Evolutionary conservation across 2,888 invertebrate species (phyloP), one percentile per base, ranked within the genome.

Genomic region (Cacoxenus indagator): DNA sequence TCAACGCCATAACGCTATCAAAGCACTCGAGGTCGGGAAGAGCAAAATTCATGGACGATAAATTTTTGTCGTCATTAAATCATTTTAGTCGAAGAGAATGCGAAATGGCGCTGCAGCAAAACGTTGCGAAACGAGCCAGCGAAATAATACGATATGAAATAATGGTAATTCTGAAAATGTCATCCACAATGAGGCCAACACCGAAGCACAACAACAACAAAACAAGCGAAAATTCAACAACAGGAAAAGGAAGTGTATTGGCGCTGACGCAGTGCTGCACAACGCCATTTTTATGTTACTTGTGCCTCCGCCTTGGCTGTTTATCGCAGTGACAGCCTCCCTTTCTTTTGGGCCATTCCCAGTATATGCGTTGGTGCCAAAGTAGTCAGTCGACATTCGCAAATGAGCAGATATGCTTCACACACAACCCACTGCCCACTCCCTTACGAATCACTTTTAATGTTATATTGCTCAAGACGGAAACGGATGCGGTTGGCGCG

Each of bases 11-110:
- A 14, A 19, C n/a, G n/a, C n/a, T n/a, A n/a, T n/a, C n/a, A 27
- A 24, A 27, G 24, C 27, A 55, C 19, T 62, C 45, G 22, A 43
- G n/a, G 17, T 24, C 22, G 22, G 22, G 22, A n/a, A 19, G 67
- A 65, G 68, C 75, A 69, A 75, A 77, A 73, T 86, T 86, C 76
- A 86, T 85, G 86, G 82, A 83, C 83, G 82, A 86, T 86, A 86
- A 86, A 86, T 85, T 85, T 84, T 84, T 81, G 75, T 71, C 78
- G 78, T 80, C 86, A 82, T 86, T 85, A 86, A 85, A 84, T 85
- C 84, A 85, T 82, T 82, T 76, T 67, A 66, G 24, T 26, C 27
- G 57, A 69, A 72, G 65, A 75, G 29, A 62, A 77, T 69, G 57
- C 65, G 72, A 19, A 59, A 31, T 67, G 27, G 31, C 59, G 31